Evolutionary conservation across 2,797 vertebrate species (phyloP), one percentile per base, ranked within the genome.

Genomic region (Pteronotus mesoamericanus): DNA sequence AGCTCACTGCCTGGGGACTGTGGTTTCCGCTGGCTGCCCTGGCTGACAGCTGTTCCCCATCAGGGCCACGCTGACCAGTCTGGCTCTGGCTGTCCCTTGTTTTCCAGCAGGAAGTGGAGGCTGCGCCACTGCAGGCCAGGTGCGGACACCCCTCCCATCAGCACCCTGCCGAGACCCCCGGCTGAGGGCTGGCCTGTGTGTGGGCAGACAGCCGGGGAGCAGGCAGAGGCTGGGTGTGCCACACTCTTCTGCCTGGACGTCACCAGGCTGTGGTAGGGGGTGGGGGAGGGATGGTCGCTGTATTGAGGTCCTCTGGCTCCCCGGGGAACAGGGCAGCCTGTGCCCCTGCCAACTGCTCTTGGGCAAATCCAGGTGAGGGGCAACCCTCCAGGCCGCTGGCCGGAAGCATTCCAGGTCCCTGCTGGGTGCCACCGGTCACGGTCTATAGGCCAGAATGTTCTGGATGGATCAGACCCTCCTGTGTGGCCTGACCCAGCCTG

Each of bases 21-120:
- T 5, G n/a, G 46, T 26, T 39, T 44, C 77, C 9, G 32, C 71
- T 9, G 69, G 74, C 59, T 12, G 46, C 83, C 29, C 6, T 29
- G 1, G 37, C 44, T 1, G 5, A 7, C 88, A 59, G 96, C 95
- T 94, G 94, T 9, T 90, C 71, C 93, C 21, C 85, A 37, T 79
- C 94, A 66, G 64, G 21, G 8, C 24, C 11, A 77, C 1, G 0
- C 66, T 6, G 57, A 21, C 91, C 91, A 29, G 74, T 66, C 94
- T 1, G 48, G 32, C 16, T 6, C 77, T 1, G 9, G 61, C 51
- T 18, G 3, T 16, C 42, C 64, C 32, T 46, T 66, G 37, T 74
- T 80, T 89, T 48, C 72, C 53, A 88, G 71, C 42, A 72, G 89
- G 64, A 66, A 75, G 26, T 57, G 15, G 9, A 34, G 77, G 48